Evolutionary conservation across 2,797 vertebrate genomes (phyloP).

Genomic region (Todus mexicanus): DNA sequence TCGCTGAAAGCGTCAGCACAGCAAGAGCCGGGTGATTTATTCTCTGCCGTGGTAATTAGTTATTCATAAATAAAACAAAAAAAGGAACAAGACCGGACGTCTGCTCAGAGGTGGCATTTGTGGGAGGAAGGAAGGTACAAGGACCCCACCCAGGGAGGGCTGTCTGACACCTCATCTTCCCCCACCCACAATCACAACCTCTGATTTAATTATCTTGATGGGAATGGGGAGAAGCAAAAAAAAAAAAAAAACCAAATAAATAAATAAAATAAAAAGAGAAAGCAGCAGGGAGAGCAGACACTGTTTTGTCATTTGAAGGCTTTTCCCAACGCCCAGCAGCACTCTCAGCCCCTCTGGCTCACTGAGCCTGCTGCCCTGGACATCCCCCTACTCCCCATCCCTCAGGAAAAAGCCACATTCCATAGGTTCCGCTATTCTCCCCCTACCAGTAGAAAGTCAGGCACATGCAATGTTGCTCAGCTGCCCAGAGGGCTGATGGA

Average conservation of each 20-base stretch:
- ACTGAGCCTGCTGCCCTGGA: neutral
- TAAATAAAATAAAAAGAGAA: neutral
- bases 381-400: neutral
- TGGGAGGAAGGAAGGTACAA: conserved; percentile 21
- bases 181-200: neutral
- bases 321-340: neutral
- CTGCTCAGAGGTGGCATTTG: conserved; percentile 8
- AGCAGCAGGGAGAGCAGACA: neutral
- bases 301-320: neutral
- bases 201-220: conserved; percentile 25
- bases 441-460: neutral
- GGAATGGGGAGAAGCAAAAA: rapidly evolving
- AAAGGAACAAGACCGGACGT: neutral
- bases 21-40: neutral
- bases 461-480: rapidly evolving
- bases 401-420: neutral
- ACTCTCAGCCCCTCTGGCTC: neutral
- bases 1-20: neutral
- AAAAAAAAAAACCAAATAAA: no score
- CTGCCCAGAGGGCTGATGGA: rapidly evolving
- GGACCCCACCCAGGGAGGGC: neutral
- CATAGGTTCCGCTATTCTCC: rapidly evolving
- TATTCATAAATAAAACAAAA: conserved; percentile 40
- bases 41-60: neutral
- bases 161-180: neutral